Base-by-base conservation (phyloP, 2,797 vertebrate species). In the Apogon hyalosoma region DNA sequence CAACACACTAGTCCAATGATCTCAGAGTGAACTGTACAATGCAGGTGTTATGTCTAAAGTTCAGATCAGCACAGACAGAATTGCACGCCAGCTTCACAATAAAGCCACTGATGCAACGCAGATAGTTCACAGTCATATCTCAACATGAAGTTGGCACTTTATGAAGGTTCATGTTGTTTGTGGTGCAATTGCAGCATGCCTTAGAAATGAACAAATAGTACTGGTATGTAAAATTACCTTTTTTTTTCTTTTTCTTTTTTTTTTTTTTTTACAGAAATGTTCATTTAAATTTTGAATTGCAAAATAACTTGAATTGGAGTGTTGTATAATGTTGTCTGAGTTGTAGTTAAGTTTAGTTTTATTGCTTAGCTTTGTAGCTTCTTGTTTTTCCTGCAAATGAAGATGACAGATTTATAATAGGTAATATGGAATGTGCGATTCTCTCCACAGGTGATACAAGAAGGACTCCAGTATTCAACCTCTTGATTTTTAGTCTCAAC, bases 11-110 rank as follows among this genome's bases (percentile, higher is more conserved):
- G 19, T 58, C 63, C 40, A 45, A 11, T 19, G 62, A 31, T 68
- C 58, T 67, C 60, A 49, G 18, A 43, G 46, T 31, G 64, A 66
- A 52, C 45, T 12, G 56, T n/a, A 14, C 61, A 52, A 18, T 42
- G 21, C 43, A 49, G 55, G 40, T 68, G 73, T 75, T 47, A 52
- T 54, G 75, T 76, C 65, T 84, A 88, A 91, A 90, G 87, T 84
- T 86, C 86, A 84, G 24, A 13, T 60, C 31, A 36, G 39, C 42
- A n/a, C 16, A 18, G 72, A 31, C 39, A 53, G 36, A 62, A 39
- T 50, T 59, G 63, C 31, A 2, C 48, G 61, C 11, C 15, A 59
- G 4, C 52, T 69, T 60, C 24, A 62, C 59, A 31, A 24, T 57
- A 51, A 16, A 16, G 18, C 8, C 55, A 48, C 52, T 53, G 56